Conservation (phyloP, 2,797 vertebrate species). For the Malacoctenus gilli region DNA sequence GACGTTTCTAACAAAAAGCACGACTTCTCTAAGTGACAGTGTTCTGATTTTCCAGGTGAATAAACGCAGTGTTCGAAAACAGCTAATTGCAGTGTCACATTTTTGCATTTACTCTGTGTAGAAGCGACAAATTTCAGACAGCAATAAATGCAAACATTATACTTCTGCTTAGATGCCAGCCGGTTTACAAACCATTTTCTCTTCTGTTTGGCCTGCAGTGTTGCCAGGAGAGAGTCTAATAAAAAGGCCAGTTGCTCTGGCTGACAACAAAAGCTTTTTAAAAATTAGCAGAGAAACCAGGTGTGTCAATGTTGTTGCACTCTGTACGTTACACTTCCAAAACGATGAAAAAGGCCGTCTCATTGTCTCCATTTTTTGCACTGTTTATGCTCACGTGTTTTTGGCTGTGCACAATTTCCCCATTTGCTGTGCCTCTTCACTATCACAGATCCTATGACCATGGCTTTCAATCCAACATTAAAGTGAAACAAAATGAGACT, state of each 20-base stretch:
- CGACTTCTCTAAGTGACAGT: too few relatives aligned
- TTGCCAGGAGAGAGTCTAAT: conserved; percentile 23
- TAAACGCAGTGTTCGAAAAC: too few relatives aligned
- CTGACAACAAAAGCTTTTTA: conserved; percentile 35
- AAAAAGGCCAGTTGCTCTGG: conserved; percentile 13
- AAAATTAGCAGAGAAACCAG: conserved; percentile 38
- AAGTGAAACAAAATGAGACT: conserved; percentile 40
- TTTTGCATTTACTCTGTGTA: too few relatives aligned
- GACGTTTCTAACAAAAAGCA: too few relatives aligned
- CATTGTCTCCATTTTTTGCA: conserved; percentile 14
- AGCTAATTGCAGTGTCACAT: too few relatives aligned
- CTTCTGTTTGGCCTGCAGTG: conserved; percentile 16
- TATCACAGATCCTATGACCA: conserved; percentile 29
- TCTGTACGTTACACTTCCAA: conserved; percentile 24
- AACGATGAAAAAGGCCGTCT: conserved; percentile 8
- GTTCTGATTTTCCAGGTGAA: too few relatives aligned
- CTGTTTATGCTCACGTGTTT: neutral
- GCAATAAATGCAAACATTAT: too few relatives aligned
- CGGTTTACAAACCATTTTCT: conserved; percentile 17
- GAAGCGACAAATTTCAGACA: too few relatives aligned
- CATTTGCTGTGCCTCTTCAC: conserved; percentile 15
- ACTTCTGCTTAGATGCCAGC: conserved; percentile 11
- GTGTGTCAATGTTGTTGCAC: conserved; percentile 14
- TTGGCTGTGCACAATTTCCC: conserved; percentile 1
- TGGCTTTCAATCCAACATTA: conserved; percentile 51